These are phyloP conservation scores for Caenorhabditis brenneri DNA, from an alignment of 1,140 invertebrate species.

Conservation along the genomic window DNA sequence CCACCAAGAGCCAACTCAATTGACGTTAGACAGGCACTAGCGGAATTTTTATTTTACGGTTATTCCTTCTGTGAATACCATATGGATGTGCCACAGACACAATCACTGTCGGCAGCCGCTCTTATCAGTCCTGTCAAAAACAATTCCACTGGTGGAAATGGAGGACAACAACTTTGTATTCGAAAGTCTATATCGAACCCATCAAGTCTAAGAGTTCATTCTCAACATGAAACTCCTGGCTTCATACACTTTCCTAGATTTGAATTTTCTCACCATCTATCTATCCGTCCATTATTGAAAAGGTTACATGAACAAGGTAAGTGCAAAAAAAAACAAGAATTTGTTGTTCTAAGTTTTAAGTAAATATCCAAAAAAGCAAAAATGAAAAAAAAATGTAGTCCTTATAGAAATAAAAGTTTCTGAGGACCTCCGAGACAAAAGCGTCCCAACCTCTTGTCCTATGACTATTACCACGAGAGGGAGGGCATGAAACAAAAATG, in stretches of 20 bases:
- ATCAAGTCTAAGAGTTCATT: conserved; percentile 2
- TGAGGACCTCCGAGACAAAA: conserved; percentile 36
- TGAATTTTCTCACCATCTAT: conserved; percentile 6
- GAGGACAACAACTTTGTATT: conserved; percentile 3
- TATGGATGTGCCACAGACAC: not conserved
- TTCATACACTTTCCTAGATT: conserved; percentile 29
- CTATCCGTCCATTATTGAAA: conserved; percentile 2
- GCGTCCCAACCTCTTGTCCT: not conserved
- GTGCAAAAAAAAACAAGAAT: not conserved
- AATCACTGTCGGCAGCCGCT: conserved; percentile 22
- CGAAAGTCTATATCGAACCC: conserved; percentile 27
- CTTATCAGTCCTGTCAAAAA: conserved; percentile 35
- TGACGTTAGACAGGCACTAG: not conserved
- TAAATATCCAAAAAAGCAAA: not conserved
- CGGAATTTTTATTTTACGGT: not conserved
- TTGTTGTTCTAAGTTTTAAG: not conserved
- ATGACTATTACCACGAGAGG: conserved; percentile 22
- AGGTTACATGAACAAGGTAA: conserved; percentile 26
- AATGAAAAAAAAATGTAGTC: not conserved
- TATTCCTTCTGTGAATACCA: not conserved
- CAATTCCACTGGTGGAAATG: not conserved
- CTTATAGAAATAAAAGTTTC: conserved; percentile 5
- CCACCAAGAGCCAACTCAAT: conserved; percentile 1
- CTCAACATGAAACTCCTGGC: not conserved
- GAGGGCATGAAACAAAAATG: not conserved